These are phyloP conservation scores for Yponomeuta sedellus DNA, from an alignment of 2,888 invertebrate genomes.

Conservation along the genomic window DNA sequence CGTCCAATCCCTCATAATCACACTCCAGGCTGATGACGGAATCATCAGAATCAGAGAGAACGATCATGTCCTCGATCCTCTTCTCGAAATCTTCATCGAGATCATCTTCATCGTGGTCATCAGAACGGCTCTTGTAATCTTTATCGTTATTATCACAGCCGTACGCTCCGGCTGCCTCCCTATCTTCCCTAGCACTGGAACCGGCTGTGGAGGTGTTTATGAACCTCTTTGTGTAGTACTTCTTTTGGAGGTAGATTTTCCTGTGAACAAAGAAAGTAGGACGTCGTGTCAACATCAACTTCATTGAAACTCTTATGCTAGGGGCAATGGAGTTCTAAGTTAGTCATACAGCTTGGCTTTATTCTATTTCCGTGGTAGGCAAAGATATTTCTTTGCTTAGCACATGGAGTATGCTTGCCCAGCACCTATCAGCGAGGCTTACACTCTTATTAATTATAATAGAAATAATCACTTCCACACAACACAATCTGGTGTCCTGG, in stretches of 20 bases:
- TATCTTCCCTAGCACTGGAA: background rate
- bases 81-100: background rate
- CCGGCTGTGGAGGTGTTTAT: background rate
- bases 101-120: background rate
- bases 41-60: conserved; percentile 9
- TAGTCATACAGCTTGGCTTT: too few relatives aligned
- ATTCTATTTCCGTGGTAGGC: too few relatives aligned
- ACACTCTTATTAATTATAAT: too few relatives aligned
- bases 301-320: too few relatives aligned
- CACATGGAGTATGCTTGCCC: too few relatives aligned
- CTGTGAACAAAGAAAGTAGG: background rate
- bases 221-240: conserved; percentile 1
- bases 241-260: background rate
- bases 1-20: background rate
- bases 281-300: background rate
- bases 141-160: background rate
- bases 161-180: background rate
- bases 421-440: too few relatives aligned
- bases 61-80: background rate
- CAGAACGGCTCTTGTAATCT: background rate
- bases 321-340: too few relatives aligned
- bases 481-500: too few relatives aligned
- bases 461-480: too few relatives aligned
- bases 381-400: too few relatives aligned
- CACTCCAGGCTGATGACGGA: background rate